These are phyloP conservation scores for Hoplias malabaricus DNA, from an alignment of 2,113 vertebrate species.

Conservation along the genomic window DNA sequence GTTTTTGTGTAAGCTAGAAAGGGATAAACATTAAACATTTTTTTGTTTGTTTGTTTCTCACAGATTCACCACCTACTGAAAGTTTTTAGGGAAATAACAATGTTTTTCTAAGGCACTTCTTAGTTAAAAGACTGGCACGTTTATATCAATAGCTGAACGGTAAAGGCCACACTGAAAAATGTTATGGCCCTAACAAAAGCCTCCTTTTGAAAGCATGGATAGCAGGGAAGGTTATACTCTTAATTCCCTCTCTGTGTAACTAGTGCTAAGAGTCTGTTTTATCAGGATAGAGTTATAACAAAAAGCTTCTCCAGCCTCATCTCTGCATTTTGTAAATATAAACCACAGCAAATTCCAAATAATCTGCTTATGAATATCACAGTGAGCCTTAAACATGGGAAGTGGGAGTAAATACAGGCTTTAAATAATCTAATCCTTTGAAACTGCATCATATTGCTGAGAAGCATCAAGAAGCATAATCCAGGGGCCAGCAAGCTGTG, in stretches of 20 bases:
- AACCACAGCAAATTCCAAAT: constrained; percentile 14
- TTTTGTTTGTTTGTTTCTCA: too few species aligned
- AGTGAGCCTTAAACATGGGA: constrained; percentile 24
- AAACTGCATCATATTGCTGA: not conserved
- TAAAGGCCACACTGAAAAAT: not conserved
- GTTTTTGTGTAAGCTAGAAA: too few species aligned
- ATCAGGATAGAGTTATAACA: constrained; percentile 1
- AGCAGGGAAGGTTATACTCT: not conserved
- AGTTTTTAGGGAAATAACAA: too few species aligned
- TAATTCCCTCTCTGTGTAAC: not conserved
- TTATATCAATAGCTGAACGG: too few species aligned
- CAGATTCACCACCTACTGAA: too few species aligned
- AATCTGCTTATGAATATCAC: constrained; percentile 33
- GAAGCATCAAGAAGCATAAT: not conserved
- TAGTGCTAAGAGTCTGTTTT: not conserved
- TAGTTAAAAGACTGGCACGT: too few species aligned
- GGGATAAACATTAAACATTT: too few species aligned
- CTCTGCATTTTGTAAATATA: constrained; percentile 6
- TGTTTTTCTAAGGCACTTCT: too few species aligned
- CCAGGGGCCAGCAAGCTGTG: not conserved
- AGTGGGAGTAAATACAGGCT: constrained; percentile 5
- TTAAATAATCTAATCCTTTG: constrained; percentile 8
- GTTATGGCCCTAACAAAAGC: not conserved
- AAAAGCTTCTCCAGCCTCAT: not conserved
- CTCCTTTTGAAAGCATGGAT: not conserved